Base-by-base conservation (phyloP, 2,888 invertebrate genomes). In the Drosophila histrio region DNA sequence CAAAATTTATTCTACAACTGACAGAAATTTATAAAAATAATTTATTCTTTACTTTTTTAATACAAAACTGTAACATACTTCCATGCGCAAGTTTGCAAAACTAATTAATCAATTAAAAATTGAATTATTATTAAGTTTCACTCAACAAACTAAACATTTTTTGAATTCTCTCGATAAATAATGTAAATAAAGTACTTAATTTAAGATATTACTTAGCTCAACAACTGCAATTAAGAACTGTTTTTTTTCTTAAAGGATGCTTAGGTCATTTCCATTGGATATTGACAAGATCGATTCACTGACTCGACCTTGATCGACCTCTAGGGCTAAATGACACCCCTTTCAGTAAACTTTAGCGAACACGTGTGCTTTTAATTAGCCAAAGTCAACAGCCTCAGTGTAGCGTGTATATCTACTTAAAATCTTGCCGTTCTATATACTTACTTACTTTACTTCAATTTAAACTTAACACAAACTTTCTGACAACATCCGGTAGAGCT, bases 291-390 rank as follows among this genome's bases (percentile, higher is more conserved):
- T 68, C 39, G 52, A 57, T 69, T 58, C 19, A 19, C 34, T 2
- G 13, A 49, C 11, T 2, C 41, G 30, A 73, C 73, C 74, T 73
- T 64, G 43, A 15, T 13, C 53, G 49, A 73, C 68, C 72, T 73
- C 49, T 56, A 43, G 19, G 19, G 36, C 15, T 38, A 32, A 34
- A 19, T 36, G 47, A 26, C 49, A 36, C 36, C 36, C 57, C 43
- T 28, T 66, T 47, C n/a, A 13, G 39, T 21, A 36, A 24, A 39
- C 34, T 21, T 60, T n/a, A n/a, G 57, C 46, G 56, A 32, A 65
- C 73, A 72, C 77, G 87, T 72, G 87, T 47, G 85, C 62, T 62
- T 86, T 86, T 86, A 81, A 88, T 81, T 81, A 81, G 84, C 73
- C 68, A 88, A 62, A 64, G 88, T 88, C 87, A 81, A 81, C 68